Evolutionary conservation across 2,888 invertebrate genomes (phyloP).

Genomic region (Cephus sareptanus): DNA sequence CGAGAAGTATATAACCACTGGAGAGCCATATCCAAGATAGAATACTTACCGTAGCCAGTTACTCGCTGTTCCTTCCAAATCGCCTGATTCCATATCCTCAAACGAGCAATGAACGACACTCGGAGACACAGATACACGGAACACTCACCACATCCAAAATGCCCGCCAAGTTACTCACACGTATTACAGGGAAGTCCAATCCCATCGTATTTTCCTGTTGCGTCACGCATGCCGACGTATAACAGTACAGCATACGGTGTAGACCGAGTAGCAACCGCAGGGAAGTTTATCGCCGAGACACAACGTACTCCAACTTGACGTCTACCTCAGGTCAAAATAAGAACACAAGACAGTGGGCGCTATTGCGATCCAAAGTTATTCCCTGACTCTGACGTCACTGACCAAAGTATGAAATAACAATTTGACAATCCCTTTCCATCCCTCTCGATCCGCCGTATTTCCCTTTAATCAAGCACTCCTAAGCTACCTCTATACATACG

Average conservation of each 20-base stretch:
- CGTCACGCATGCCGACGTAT: conserved; percentile 60
- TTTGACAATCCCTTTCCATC: neutral
- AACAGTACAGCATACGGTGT: conserved; percentile 55
- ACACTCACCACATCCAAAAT: neutral
- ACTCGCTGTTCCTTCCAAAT: neutral
- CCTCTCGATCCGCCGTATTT: neutral
- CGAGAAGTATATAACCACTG: neutral
- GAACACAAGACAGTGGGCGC: neutral
- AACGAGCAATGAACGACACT: neutral
- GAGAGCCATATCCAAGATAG: neutral
- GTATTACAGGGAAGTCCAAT: conserved; percentile 39
- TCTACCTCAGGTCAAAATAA: neutral
- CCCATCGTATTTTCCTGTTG: conserved; percentile 55
- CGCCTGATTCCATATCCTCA: neutral
- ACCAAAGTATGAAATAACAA: neutral
- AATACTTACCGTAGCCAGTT: neutral
- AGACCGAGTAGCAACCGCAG: neutral
- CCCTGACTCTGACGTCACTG: neutral
- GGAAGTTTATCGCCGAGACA: neutral
- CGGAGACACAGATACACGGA: neutral
- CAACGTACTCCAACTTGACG: neutral
- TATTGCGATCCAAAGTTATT: neutral
- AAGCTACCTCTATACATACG: no score
- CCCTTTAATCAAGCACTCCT: neutral
- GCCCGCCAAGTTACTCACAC: neutral